These are phyloP conservation scores for Diplogasteroides magnus DNA, from an alignment of 1,140 invertebrate genomes.

Conservation along the genomic window DNA sequence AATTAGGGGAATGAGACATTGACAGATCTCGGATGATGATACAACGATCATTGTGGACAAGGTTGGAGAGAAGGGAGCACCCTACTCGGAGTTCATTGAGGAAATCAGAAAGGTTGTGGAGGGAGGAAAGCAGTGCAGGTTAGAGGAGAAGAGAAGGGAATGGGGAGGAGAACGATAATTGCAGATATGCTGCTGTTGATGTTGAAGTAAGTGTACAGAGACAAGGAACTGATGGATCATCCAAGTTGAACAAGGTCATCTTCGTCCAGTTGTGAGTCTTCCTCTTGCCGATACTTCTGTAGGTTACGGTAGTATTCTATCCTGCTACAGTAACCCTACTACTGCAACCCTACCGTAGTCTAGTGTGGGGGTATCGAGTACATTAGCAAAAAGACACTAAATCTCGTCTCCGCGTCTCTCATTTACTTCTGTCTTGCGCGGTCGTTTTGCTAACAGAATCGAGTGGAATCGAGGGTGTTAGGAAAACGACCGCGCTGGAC, in stretches of 20 bases:
- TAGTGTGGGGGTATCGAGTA: no score
- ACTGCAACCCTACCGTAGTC: neutral
- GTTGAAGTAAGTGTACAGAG: slow-evolving; percentile 50
- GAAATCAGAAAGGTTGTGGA: slow-evolving; percentile 51
- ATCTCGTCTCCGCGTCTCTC: no score
- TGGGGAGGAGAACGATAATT: slow-evolving; percentile 4
- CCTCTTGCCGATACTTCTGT: no score
- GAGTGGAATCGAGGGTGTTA: no score
- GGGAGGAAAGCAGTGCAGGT: slow-evolving; percentile 50
- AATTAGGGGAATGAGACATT: no score
- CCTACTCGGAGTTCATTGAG: slow-evolving; percentile 53
- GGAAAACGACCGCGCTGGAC: no score
- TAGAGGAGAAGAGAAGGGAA: neutral
- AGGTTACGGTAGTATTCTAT: no score
- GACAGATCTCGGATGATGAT: slow-evolving; percentile 47
- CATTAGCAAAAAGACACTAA: no score
- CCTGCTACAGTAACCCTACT: no score
- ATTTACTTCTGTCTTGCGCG: no score
- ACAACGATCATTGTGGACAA: slow-evolving; percentile 55
- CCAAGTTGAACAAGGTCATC: slow-evolving; percentile 49
- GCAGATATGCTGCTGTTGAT: slow-evolving; percentile 53
- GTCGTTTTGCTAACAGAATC: no score
- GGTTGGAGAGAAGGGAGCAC: slow-evolving; percentile 53
- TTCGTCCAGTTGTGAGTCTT: slow-evolving; percentile 54
- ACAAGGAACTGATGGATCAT: slow-evolving; percentile 47